These are phyloP conservation scores for Ellobius talpinus DNA, from an alignment of 2,113 vertebrate genomes.

Conservation along the genomic window DNA sequence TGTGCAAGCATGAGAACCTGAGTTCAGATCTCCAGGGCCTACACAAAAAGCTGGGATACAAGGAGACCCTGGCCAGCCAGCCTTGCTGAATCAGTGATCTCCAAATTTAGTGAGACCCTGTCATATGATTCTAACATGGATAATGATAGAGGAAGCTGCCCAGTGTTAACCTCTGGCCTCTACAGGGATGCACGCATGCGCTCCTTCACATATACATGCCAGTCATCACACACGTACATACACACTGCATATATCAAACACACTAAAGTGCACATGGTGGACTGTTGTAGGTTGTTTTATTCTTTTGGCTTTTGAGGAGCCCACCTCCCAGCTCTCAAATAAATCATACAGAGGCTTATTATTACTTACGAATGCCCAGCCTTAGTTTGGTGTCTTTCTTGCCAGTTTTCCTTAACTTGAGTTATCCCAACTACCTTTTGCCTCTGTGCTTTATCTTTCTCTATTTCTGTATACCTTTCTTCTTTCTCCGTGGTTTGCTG, in stretches of 20 bases:
- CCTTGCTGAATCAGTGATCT: neutral
- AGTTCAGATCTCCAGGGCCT: neutral
- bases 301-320: no score
- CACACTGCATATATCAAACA: neutral
- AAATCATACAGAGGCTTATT: no score
- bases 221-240: neutral
- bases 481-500: no score
- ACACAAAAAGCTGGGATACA: neutral
- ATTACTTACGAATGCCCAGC: no score
- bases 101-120: neutral
- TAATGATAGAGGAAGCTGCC: neutral
- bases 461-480: no score
- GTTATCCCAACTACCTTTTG: no score
- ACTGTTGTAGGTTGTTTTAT: neutral
- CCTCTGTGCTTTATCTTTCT: no score
- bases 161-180: neutral
- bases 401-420: no score
- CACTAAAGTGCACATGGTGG: neutral
- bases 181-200: no score
- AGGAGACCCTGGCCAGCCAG: no score
- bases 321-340: no score
- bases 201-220: neutral
- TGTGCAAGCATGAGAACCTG: neutral
- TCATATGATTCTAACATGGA: neutral
- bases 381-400: no score